Percentiles rank a stretch among this genome's conserved stretches.
phyloP scores from a whole-genome alignment of 2,888 invertebrate genomes.

The Mythimna impura region DNA sequence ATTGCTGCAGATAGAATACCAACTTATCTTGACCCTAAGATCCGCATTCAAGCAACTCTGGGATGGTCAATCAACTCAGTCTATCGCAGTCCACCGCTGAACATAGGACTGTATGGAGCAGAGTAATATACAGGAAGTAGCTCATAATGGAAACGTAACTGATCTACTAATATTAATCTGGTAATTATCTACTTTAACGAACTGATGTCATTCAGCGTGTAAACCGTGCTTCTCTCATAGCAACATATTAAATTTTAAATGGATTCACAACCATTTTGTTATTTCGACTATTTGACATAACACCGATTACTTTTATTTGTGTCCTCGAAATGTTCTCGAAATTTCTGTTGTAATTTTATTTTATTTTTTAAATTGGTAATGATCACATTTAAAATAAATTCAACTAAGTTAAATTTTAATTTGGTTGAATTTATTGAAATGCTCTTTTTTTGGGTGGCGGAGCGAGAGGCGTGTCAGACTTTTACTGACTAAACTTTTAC shows the following conservation, averaged over 20 bases:
- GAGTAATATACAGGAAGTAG: not conserved
- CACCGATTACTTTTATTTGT: not conserved
- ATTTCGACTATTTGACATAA: not conserved
- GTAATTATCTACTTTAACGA: conserved; percentile 6
- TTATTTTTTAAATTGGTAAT: too few relatives aligned
- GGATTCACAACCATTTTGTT: not conserved
- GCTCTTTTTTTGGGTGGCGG: too few relatives aligned
- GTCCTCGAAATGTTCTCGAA: too few relatives aligned
- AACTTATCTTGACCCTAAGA: not conserved
- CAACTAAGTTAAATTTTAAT: too few relatives aligned
- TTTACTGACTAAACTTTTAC: too few relatives aligned
- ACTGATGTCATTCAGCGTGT: conserved; percentile 8
- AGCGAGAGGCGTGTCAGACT: too few relatives aligned
- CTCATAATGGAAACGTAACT: conserved; percentile 9
- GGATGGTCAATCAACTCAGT: not conserved
- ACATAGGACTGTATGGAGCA: not conserved
- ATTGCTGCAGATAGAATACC: not conserved
- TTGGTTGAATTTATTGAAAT: too few relatives aligned
- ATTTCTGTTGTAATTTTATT: too few relatives aligned
- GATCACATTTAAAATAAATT: too few relatives aligned
- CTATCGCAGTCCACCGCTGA: not conserved
- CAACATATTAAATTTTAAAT: not conserved
- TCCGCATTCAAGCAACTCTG: not conserved
- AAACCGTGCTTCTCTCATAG: not conserved
- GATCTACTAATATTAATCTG: not conserved